Conservation (phyloP, 2,113 vertebrate genomes). For the Oxygymnocypris stewartii region DNA sequence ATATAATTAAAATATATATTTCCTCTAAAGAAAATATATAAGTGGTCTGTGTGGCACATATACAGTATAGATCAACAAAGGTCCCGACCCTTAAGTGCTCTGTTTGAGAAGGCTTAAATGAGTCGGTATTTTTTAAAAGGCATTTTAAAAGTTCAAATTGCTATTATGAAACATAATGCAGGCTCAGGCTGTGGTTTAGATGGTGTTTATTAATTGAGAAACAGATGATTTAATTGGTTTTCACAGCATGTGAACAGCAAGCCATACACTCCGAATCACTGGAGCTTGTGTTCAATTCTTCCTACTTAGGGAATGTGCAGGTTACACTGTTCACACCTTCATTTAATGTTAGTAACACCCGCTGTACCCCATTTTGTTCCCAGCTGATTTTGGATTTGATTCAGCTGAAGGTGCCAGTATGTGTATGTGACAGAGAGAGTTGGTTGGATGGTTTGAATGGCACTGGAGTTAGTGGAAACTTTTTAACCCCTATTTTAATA, state of each 20-base stretch:
- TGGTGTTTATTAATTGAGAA: conserved; percentile 3
- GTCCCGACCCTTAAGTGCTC: neutral
- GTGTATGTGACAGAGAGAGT: neutral
- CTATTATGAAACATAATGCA: conserved; percentile 2
- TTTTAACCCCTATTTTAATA: neutral
- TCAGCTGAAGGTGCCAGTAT: neutral
- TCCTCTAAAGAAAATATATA: neutral
- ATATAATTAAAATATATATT: neutral
- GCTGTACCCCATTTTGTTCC: neutral
- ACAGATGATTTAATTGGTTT: conserved; percentile 33
- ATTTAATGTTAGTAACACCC: neutral
- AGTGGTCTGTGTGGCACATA: neutral
- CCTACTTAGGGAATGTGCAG: conserved; percentile 3
- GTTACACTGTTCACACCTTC: neutral
- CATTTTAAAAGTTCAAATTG: neutral
- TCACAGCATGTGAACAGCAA: neutral
- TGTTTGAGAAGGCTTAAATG: neutral
- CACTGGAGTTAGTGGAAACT: neutral
- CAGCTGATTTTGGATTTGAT: neutral
- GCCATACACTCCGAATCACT: neutral
- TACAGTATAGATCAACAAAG: neutral
- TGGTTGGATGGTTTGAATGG: neutral
- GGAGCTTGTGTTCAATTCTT: neutral
- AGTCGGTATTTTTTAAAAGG: neutral
- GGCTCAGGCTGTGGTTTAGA: neutral